Conservation (phyloP, 2,888 invertebrate genomes). For the Tridacna crocea region DNA sequence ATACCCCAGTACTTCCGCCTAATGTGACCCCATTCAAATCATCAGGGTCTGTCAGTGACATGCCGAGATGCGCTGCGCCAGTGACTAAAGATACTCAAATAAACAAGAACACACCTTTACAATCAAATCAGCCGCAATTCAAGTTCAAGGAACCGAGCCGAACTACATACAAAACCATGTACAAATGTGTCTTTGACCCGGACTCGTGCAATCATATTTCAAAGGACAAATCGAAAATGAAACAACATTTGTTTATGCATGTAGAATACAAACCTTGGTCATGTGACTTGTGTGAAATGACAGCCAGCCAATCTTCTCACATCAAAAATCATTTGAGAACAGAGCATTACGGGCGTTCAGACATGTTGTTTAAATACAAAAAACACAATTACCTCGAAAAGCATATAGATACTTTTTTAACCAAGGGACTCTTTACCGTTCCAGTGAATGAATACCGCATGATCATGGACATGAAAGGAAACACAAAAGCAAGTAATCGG, state of each 20-base stretch:
- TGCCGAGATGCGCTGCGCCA: neutral
- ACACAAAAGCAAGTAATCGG: conserved; percentile 40
- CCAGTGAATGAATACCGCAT: conserved; percentile 57
- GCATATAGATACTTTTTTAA: conserved; percentile 57
- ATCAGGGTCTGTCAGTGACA: neutral
- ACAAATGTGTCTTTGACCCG: conserved; percentile 62
- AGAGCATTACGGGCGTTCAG: conserved; percentile 48
- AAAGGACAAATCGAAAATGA: conserved; percentile 66
- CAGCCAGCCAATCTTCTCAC: conserved; percentile 63
- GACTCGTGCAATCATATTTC: conserved; percentile 63
- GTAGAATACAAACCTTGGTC: conserved; percentile 64
- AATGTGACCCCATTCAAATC: conserved; percentile 10
- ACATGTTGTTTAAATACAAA: conserved; percentile 58
- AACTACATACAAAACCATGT: conserved; percentile 61
- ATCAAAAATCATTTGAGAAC: conserved; percentile 59
- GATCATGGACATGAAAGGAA: conserved; percentile 62
- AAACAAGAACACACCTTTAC: conserved; percentile 2
- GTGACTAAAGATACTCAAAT: neutral
- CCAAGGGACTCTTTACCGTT: conserved; percentile 59
- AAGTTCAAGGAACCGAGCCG: conserved; percentile 46
- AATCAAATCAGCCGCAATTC: conserved; percentile 11
- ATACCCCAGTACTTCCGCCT: neutral
- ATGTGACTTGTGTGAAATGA: conserved; percentile 62
- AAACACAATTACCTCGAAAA: conserved; percentile 62
- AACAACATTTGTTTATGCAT: conserved; percentile 62